Base-by-base conservation (phyloP, 2,797 vertebrate genomes). In the Moxostoma hubbsi region DNA sequence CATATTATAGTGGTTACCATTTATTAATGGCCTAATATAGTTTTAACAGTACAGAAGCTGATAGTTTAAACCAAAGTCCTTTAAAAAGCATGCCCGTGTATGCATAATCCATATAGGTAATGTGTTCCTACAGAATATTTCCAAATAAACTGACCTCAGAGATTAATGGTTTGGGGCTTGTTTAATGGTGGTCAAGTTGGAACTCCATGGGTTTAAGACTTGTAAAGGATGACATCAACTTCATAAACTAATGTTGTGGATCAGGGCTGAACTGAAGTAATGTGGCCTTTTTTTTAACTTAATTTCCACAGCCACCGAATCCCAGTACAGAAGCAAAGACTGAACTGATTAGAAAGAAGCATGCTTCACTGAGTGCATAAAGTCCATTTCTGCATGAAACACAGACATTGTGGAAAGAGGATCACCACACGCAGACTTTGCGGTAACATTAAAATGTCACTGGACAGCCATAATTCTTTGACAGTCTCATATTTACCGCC, bases 141-240 rank as follows among this genome's bases (percentile, higher is more conserved):
- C 85, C 87, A 90, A 79, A 84, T 65, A 68, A 76, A 69, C 70
- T 73, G 72, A 84, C 82, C 85, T 69, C 86, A 86, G 50, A 73
- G 66, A 76, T 72, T 54, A 80, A 67, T 70, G 45, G 81, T 71
- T 80, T 86, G 71, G 65, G 74, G 24, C 57, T 53, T 53, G 59
- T 89, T 88, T 84, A 83, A 78, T 74, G 47, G 74, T 12, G n/a
- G 68, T 77, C 46, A 36, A 81, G 63, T 67, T 79, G 81, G 55
- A 76, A 70, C 50, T 15, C n/a, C 53, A 71, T 65, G 65, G 65
- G 71, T 84, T 65, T 46, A 54, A 78, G 71, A 83, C 75, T 85
- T 85, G 68, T 88, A 80, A 82, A 86, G 57, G 50, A 63, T 89
- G 83, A 90, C 87, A 83, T 90, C 88, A 91, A 71, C 78, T 82